Evolutionary conservation across 2,888 invertebrate species (phyloP), one percentile per base, ranked within the genome.

Genomic region (Prenolepis imparis): DNA sequence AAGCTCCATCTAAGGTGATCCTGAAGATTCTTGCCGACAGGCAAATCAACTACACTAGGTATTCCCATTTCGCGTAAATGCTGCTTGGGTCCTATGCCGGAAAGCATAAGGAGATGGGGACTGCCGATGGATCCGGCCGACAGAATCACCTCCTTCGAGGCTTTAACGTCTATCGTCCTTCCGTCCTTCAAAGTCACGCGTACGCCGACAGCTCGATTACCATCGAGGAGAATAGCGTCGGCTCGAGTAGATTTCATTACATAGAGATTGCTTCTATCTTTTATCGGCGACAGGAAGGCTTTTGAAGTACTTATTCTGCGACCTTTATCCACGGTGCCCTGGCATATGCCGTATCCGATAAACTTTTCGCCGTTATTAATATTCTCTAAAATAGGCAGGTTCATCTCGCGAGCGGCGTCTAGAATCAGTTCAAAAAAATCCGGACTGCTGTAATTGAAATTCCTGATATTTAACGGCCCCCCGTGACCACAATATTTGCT

Each of bases 31-130:
- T 95, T 91, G 2, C 96, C 96, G 0, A 96, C 96, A 87, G 95
- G 95, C 32, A 96, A 90, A 91, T 96, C 94, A 55, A 85, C 93
- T 3, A 96, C 86, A 0, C 95, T 92, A 0, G 95, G 91, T 75
- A 96, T 95, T 0, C 94, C 94, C 84, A 95, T 89, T 52, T 95
- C 91, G 6, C 94, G 90, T 87, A 97, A 94, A 81, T 96, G 95
- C 0, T 95, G 92, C 70, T 92, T 93, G 0, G 96, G 96, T 0
- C 96, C 96, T 12, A 97, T 95, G 0, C 97, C 97, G 0, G 97
- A 97, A 18, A 97, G 93, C 96, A 97, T 96, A 61, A 97, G 94
- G 5, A 97, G 90, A 91, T 97, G 97, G 0, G 97, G 96, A 1
- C 96, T 96, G 88, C 96, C 96, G 72, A 97, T n/a, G 95, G 3